Base-by-base conservation (phyloP, 2,888 invertebrate genomes). In the Crematogaster levior region DNA sequence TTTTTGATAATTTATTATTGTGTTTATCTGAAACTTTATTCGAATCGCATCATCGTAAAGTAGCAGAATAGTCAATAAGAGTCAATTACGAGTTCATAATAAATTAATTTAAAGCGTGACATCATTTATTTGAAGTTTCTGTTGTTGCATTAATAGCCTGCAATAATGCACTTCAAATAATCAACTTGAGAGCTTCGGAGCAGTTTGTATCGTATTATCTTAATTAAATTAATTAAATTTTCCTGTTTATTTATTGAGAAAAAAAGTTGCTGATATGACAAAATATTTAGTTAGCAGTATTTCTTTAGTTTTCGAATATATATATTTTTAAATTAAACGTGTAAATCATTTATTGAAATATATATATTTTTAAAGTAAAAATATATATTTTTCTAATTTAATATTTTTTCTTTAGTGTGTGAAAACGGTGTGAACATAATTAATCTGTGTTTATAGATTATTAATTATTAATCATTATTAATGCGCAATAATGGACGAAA, bases 51-150 rank as follows among this genome's bases (percentile, higher is more conserved):
- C 65, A 77, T 80, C 73, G 74, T 60, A 73, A 84, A 74, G 68
- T 51, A 37, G 65, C n/a, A 66, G 61, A 30, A 24, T 40, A 88
- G 80, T 83, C 82, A 86, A 88, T 83, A 63, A 73, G 53, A 79
- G 86, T 82, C 81, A 37, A 86, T 86, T 86, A 74, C 70, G 51
- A 68, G 75, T 79, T 88, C 60, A 65, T 82, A 83, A 84, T 79
- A 72, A 88, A 81, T 75, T 34, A 79, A 82, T 87, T 88, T 81
- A n/a, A 58, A 73, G 46, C 56, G 51, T 86, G 88, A 87, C 72
- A 81, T 87, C 87, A 88, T 56, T 80, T 77, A 58, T 75, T 66
- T 24, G 34, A 75, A 65, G 65, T 46, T 51, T 27, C 51, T 27
- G 53, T 43, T 40, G 40, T 77, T 24, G n/a, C 27, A 53, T 43